phyloP scores from a whole-genome alignment of 1,140 invertebrate species.

The Wasmannia auropunctata region DNA sequence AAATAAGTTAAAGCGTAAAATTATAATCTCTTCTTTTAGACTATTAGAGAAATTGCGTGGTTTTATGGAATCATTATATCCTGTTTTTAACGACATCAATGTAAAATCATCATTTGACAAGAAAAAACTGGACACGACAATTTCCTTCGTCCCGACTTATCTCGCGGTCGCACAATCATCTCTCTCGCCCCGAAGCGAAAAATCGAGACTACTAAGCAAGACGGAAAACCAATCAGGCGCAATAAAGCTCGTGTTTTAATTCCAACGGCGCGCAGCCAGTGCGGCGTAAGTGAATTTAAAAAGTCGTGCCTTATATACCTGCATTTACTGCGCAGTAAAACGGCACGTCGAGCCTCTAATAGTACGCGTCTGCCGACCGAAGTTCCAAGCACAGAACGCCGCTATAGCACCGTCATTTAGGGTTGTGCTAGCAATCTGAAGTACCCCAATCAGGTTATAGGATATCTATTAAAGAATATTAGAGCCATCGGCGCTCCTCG shows the following conservation, averaged over 20 bases:
- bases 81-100: background rate
- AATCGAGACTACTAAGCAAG: constrained; percentile 37
- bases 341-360: constrained; percentile 65
- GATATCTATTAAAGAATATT: constrained; percentile 74
- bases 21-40: background rate
- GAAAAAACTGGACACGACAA: background rate
- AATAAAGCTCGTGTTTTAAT: constrained; percentile 75
- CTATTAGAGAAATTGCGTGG: background rate
- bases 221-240: constrained; percentile 66
- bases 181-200: constrained; percentile 31
- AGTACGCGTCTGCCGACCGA: constrained; percentile 63
- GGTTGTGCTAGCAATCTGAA: constrained; percentile 63
- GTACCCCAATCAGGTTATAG: constrained; percentile 67
- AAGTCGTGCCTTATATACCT: constrained; percentile 73
- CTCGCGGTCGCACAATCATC: background rate
- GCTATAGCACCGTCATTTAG: constrained; percentile 63
- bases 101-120: background rate
- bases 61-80: background rate
- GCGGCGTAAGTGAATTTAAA: constrained; percentile 75
- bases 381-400: constrained; percentile 32
- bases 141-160: background rate
- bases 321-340: constrained; percentile 76
- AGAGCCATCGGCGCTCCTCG: constrained; percentile 59
- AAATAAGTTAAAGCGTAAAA: background rate
- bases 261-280: constrained; percentile 42